Base-by-base conservation (phyloP, 2,113 vertebrate species). In the Notarius quadriscutis region DNA sequence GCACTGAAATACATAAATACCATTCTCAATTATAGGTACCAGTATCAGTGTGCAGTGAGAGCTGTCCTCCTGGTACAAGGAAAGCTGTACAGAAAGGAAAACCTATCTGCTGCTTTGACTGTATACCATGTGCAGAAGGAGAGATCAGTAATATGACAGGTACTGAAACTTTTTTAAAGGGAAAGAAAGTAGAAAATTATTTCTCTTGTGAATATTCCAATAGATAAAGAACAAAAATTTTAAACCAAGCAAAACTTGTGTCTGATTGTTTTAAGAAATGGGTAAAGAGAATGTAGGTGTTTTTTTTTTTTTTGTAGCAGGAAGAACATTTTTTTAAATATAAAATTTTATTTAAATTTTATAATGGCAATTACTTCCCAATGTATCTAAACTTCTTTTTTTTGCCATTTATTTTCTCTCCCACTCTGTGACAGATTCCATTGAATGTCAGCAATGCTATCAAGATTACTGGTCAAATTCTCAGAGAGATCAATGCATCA, bases 61-160 rank as follows among this genome's bases (percentile, higher is more conserved):
- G 88, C 51, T 92, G 91, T 57, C 88, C 84, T 34, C 85, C 88
- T 77, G 91, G 91, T 11, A 90, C 85, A 69, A 86, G 91, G 41
- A 91, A 92, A 60, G 89, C 90, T 15, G 87, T 78, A 2, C 88
- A 91, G 85, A 87, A 89, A 89, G 90, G 91, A 83, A 91, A 85
- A 55, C 90, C 87, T n/a, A 53, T 91, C 48, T 91, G 91, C 57
- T 91, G 90, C 41, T 91, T 89, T 89, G 90, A 92, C 85, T 91
- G 90, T 55, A 89, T 91, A 48, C 84, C 87, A 72, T 92, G 91
- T 86, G 88, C 90, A 67, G 91, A 89, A 77, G 91, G 90, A 81
- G 90, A 92, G 72, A 90, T 91, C 80, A 92, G 87, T 75, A 92
- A 92, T 50, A n/a, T 51, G 10, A 92, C 90, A 90, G 89, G 91